Base-by-base conservation (phyloP, 1,140 invertebrate genomes). In the Chrysomallon squamiferum region DNA sequence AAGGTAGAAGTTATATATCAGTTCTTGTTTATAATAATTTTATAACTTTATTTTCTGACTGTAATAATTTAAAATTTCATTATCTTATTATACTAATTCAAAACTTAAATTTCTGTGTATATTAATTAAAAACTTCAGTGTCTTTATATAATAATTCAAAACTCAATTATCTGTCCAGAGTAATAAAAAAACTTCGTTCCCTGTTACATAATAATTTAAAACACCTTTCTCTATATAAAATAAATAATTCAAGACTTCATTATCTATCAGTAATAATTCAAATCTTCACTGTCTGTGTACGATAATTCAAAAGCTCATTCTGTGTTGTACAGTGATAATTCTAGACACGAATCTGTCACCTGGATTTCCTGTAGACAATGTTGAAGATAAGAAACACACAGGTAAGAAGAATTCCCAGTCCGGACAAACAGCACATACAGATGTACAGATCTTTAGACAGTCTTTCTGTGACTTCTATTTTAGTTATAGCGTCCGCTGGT, bases 331-430 rank as follows among this genome's bases (percentile, higher is more conserved):
- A n/a, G n/a, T n/a, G n/a, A 38, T 7, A 38, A 38, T 38, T 38
- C 49, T 98, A 50, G 93, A 88, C n/a, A 90, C 89, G 7, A 95
- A 93, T 77, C 96, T 89, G 25, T 96, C 87, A 96, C 92, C 95
- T 92, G 87, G 98, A 96, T 88, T 98, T 96, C 69, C 97, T 89
- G 84, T 94, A 97, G 77, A 91, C 93, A 72, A 99, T 95, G 85
- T 99, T 99, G 82, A 99, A 94, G 58, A 91, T 90, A n/a, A 99
- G 89, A 85, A 99, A 99, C 54, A 93, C 89, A 18, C 91, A 89
- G 5, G 96, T 93, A 77, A 98, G 89, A n/a, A 97, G 87, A 63
- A 99, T 96, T 20, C 96, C 96, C 35, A 95, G 85, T n/a, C 92
- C 90, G 0, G 96, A 93, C 30, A 93, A 89, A 47, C 93, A 90